Percentiles rank a stretch among this genome's conserved stretches.
phyloP scores from a whole-genome alignment of 2,888 invertebrate genomes.

The Cheilosia scutellata region DNA sequence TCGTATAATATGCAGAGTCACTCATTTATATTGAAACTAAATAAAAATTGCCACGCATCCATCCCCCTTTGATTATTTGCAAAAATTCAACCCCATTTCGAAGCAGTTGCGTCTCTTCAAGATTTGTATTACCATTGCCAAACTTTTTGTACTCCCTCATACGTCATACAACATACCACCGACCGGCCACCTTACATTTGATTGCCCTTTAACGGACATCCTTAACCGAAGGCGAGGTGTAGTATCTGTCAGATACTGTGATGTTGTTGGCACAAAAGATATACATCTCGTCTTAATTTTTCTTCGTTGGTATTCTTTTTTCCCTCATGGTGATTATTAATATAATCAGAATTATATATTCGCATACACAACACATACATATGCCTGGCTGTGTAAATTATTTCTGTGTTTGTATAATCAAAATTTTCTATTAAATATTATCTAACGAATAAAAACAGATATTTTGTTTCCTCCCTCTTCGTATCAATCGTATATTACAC shows the following conservation, averaged over 20 bases:
- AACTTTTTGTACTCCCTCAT: not conserved
- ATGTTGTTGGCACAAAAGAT: conserved; percentile 55
- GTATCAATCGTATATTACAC: conserved; percentile 18
- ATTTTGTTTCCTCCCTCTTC: conserved; percentile 31
- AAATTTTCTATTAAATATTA: conserved; percentile 77
- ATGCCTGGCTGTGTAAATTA: conserved; percentile 57
- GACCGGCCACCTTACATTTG: conserved; percentile 42
- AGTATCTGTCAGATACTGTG: conserved; percentile 63
- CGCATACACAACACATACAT: conserved; percentile 17
- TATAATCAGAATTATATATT: conserved; percentile 54
- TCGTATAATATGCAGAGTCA: conserved; percentile 36
- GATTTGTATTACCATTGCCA: not conserved
- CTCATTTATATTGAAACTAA: conserved; percentile 69
- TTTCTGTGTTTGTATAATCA: conserved; percentile 64
- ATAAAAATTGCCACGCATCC: conserved; percentile 67
- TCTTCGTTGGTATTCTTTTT: conserved; percentile 38
- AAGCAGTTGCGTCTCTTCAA: conserved; percentile 2
- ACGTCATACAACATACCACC: not conserved
- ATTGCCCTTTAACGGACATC: conserved; percentile 74
- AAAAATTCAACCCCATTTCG: conserved; percentile 49
- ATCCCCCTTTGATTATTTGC: conserved; percentile 41
- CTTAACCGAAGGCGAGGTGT: conserved; percentile 67
- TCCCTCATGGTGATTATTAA: conserved; percentile 65
- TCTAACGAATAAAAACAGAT: conserved; percentile 65
- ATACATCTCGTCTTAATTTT: conserved; percentile 72